Conservation (phyloP, 2,888 invertebrate species). For the Hemaris fuciformis region DNA sequence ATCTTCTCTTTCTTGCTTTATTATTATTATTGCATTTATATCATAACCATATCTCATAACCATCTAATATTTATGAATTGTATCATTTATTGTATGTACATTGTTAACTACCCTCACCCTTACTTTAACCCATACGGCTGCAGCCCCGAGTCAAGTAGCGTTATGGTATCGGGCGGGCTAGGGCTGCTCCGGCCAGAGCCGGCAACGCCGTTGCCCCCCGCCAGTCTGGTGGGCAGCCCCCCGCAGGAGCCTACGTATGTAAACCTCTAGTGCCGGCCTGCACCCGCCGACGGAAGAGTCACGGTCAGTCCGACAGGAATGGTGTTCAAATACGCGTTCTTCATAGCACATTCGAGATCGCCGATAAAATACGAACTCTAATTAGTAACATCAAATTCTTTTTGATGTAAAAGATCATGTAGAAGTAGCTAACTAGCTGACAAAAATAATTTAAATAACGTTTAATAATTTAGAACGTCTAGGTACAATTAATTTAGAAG, state of each 20-base stretch:
- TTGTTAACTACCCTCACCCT: neutral
- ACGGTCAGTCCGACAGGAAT: slow-evolving; percentile 62
- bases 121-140: slow-evolving; percentile 14
- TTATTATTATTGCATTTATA: too few relatives aligned
- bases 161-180: slow-evolving; percentile 74
- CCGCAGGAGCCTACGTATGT: slow-evolving; percentile 96
- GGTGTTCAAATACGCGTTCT: slow-evolving; percentile 16
- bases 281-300: slow-evolving; percentile 61
- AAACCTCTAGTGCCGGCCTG: slow-evolving; percentile 90
- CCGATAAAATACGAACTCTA: too few relatives aligned
- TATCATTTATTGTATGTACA: neutral
- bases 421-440: neutral
- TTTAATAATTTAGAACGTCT: neutral
- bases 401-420: neutral
- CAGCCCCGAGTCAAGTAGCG: slow-evolving; percentile 82
- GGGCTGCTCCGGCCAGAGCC: slow-evolving; percentile 80
- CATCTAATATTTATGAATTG: neutral
- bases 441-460: neutral
- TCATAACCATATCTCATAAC: neutral
- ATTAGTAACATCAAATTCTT: neutral
- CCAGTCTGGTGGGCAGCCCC: slow-evolving; percentile 79
- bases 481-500: neutral
- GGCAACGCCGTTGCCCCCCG: slow-evolving; percentile 71
- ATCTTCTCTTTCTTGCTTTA: too few relatives aligned
- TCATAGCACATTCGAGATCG: slow-evolving; percentile 22